A percentile compares a stretch with the other conserved stretches of the same genome.
These are phyloP conservation scores for Lutraria lutraria DNA, from an alignment of 2,888 invertebrate genomes.

Conservation along the genomic window DNA sequence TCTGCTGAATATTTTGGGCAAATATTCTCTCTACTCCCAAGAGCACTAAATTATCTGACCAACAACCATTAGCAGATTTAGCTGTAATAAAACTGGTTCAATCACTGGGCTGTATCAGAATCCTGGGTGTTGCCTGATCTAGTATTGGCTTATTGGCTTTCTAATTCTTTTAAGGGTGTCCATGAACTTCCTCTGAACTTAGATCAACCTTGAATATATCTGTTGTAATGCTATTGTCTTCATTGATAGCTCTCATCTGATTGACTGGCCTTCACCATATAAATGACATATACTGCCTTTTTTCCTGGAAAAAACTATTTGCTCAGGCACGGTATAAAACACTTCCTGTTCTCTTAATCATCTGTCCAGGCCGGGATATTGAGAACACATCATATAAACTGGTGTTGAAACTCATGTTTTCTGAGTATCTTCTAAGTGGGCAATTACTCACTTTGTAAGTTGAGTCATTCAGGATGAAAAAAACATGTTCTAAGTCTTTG, in stretches of 20 bases:
- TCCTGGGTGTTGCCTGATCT: too few relatives aligned
- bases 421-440: neutral
- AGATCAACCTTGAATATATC: neutral
- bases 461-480: slow-evolving; percentile 18
- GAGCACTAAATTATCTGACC: too few relatives aligned
- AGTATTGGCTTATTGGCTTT: too few relatives aligned
- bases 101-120: too few relatives aligned
- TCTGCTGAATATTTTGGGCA: too few relatives aligned
- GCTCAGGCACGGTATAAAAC: neutral
- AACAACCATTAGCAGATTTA: too few relatives aligned
- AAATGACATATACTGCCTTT: slow-evolving; percentile 10
- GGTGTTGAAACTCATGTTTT: neutral
- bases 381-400: neutral
- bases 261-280: neutral
- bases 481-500: neutral
- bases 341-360: neutral
- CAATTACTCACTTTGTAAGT: neutral
- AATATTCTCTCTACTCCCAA: too few relatives aligned
- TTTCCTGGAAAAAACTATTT: slow-evolving; percentile 2
- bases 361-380: neutral
- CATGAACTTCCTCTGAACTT: neutral
- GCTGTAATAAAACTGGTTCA: too few relatives aligned
- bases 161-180: too few relatives aligned
- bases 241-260: neutral
- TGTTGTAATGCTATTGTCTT: slow-evolving; percentile 12